Percentiles rank a stretch among this genome's conserved stretches.
Conservation (phyloP, 2,888 invertebrate species). For the Poecilus cupreus region DNA sequence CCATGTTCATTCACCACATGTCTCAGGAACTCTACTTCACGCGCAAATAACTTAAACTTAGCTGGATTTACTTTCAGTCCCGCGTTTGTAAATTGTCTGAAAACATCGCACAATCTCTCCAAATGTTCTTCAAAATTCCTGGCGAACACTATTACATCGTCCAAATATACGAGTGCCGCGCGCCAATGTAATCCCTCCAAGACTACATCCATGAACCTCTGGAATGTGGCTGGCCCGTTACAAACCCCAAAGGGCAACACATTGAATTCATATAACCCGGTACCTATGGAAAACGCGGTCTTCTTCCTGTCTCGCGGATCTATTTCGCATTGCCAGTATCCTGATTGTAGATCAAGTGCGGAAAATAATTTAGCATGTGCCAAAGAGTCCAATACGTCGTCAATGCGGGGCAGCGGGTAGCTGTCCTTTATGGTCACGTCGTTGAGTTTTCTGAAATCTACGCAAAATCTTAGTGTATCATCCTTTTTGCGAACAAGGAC, state of each 20-base stretch:
- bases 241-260: conserved; percentile 22
- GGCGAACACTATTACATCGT: conserved; percentile 41
- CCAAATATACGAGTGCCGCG: conserved; percentile 59
- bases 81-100: conserved; percentile 59
- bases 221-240: conserved; percentile 60
- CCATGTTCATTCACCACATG: background rate
- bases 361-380: background rate
- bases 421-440: background rate
- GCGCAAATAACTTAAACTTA: conserved; percentile 58
- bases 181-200: conserved; percentile 60
- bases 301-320: background rate
- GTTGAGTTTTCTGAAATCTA: too few species aligned
- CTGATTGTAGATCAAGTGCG: background rate
- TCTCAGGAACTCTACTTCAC: conserved; percentile 5
- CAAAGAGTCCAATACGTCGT: background rate
- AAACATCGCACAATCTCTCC: conserved; percentile 51
- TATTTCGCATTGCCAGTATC: background rate
- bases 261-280: background rate
- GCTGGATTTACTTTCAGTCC: conserved; percentile 60
- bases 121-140: conserved; percentile 59
- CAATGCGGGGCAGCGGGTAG: background rate
- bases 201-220: conserved; percentile 60
- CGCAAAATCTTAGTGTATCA: too few species aligned
- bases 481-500: too few species aligned
- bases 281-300: background rate